Evolutionary conservation across 2,113 vertebrate species (phyloP), one percentile per base, ranked within the genome.

Genomic region (Hippocampus guttulatus): DNA sequence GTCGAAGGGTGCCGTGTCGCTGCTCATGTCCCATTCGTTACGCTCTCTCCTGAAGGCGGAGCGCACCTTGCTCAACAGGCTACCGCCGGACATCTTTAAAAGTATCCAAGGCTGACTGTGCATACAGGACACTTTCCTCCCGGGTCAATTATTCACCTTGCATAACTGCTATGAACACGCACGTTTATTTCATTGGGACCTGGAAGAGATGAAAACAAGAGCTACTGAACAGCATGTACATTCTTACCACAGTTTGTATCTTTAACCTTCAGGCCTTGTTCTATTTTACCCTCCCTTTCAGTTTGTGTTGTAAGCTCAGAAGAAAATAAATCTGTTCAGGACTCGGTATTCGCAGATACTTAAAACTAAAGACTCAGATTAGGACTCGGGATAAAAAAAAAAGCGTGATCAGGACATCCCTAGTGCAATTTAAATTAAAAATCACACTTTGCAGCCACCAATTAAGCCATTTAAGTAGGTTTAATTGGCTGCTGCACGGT

Each of bases 1-100:
- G 84, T 95, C 96, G 1, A 97, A 94, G 78, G 94, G 90, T 69
- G 92, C 93, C 54, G 94, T 88, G 91, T 98, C 96, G 76, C 93
- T 95, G 76, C 93, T 95, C 60, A 98, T 84, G 81, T 87, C 84
- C 89, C 87, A 88, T 76, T 83, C 88, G 20, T 78, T 88, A 0
- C 71, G 85, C 18, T 90, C 87, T 75, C 87, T 90, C 72, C 90
- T 78, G 73, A 97, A 92, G 77, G 90, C 81, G 0, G 94, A 94
- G 61, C 88, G 91, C 70, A 98, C 82, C 76, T 91, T 94, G 30
- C 78, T 81, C 88, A 97, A 90, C 15, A 94, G 72, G 64, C 90
- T 89, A 11, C 89, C 85, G 27, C 92, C 92, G 2, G 95, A 93
- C 96, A 96, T 96, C 43, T 67, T 82, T 9, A 67, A 71, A 16